Evolutionary conservation across 1,140 invertebrate species (phyloP).

Genomic region (Glossosoma conforme): DNA sequence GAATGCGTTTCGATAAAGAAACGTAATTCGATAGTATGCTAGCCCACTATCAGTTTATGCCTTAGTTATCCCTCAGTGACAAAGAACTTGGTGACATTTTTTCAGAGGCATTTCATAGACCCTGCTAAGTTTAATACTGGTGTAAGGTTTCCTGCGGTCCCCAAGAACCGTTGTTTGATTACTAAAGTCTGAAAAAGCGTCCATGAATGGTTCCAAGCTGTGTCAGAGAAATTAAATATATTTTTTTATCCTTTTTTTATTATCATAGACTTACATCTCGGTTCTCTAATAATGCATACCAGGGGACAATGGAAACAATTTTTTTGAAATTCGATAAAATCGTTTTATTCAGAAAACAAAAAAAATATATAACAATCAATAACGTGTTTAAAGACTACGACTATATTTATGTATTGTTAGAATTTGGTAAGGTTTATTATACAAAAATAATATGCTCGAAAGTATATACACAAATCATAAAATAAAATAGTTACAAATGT

Average conservation of each 20-base stretch:
- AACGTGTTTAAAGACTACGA: constrained; percentile 28
- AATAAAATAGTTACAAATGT: constrained; percentile 21
- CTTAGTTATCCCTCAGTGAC: no score
- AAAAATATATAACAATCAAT: constrained; percentile 32
- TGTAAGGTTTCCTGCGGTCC: constrained; percentile 26
- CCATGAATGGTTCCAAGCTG: constrained; percentile 8
- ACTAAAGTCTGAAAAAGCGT: no score
- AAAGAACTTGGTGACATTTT: constrained; percentile 23
- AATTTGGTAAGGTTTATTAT: constrained; percentile 26
- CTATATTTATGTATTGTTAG: constrained; percentile 27
- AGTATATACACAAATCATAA: constrained; percentile 14
- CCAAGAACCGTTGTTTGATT: no score
- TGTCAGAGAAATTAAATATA: constrained; percentile 14
- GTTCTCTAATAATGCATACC: background rate
- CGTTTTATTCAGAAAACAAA: constrained; percentile 31
- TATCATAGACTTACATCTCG: constrained; percentile 3
- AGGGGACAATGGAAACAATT: constrained; percentile 23
- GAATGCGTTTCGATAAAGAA: no score
- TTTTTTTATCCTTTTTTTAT: constrained; percentile 10
- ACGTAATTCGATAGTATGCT: no score
- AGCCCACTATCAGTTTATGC: no score
- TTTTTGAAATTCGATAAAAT: constrained; percentile 30
- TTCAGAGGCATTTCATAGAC: constrained; percentile 10
- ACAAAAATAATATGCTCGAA: constrained; percentile 1
- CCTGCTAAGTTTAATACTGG: constrained; percentile 14